phyloP scores from a whole-genome alignment of 2,113 vertebrate genomes.

The Acanthisitta chloris region DNA sequence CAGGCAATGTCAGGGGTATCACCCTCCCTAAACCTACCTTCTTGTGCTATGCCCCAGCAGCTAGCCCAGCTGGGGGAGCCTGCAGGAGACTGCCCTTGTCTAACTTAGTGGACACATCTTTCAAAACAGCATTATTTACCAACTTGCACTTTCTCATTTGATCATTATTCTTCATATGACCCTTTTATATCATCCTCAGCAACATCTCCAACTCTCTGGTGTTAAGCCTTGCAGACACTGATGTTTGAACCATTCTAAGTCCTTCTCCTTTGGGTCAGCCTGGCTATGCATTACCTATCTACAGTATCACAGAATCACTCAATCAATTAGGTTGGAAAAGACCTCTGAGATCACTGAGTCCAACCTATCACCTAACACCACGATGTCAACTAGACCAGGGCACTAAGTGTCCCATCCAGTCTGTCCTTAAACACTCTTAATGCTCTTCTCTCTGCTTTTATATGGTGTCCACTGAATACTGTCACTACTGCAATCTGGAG shows the following conservation, averaged over 20 bases:
- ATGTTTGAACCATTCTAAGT: background rate
- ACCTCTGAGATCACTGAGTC: too few species aligned
- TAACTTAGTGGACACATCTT: fast-evolving
- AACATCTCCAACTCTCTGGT: fast-evolving
- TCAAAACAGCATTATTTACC: background rate
- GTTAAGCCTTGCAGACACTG: background rate
- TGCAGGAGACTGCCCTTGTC: background rate
- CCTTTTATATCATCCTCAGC: background rate
- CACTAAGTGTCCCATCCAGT: too few species aligned
- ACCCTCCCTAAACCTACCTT: background rate
- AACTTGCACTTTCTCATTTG: background rate
- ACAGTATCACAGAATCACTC: too few species aligned
- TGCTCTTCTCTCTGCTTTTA: background rate
- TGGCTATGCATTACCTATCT: background rate
- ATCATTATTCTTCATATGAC: background rate
- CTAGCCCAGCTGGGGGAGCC: background rate
- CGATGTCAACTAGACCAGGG: too few species aligned
- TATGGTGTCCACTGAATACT: background rate
- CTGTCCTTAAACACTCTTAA: too few species aligned
- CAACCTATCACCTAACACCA: too few species aligned
- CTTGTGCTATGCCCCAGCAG: background rate
- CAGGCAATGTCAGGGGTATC: background rate
- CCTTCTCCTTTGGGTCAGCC: background rate
- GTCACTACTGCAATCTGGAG: background rate
- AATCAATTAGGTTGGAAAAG: too few species aligned